These are phyloP conservation scores for Alectoris magna DNA, from an alignment of 2,797 vertebrate genomes.

Conservation along the genomic window DNA sequence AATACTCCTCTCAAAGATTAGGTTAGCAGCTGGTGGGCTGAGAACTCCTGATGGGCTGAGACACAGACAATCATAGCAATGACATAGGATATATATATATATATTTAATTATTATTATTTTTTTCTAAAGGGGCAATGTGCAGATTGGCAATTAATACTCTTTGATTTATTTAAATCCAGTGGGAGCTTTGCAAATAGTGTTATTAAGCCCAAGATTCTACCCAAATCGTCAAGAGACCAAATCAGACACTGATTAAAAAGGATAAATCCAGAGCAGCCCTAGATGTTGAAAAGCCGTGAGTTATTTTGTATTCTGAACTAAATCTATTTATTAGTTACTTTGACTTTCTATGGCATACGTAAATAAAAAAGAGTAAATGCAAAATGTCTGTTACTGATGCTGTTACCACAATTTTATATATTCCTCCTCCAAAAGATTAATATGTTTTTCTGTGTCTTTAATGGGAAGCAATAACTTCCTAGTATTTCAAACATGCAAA, in stretches of 20 bases:
- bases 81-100: neutral
- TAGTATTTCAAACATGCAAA: neutral
- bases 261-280: neutral
- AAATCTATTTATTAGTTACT: neutral
- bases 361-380: neutral
- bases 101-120: neutral
- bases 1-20: neutral
- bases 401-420: neutral
- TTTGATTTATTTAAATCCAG: neutral
- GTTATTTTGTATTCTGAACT: neutral
- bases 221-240: neutral
- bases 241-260: neutral
- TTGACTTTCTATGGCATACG: neutral
- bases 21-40: neutral
- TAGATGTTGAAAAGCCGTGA: neutral
- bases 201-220: neutral
- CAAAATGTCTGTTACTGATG: neutral
- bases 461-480: neutral
- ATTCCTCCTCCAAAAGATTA: neutral
- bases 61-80: neutral
- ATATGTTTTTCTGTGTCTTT: neutral
- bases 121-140: neutral
- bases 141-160: neutral
- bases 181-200: neutral
- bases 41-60: neutral